phyloP scores from a whole-genome alignment of 2,797 vertebrate species.

The Darevskia mixta region DNA sequence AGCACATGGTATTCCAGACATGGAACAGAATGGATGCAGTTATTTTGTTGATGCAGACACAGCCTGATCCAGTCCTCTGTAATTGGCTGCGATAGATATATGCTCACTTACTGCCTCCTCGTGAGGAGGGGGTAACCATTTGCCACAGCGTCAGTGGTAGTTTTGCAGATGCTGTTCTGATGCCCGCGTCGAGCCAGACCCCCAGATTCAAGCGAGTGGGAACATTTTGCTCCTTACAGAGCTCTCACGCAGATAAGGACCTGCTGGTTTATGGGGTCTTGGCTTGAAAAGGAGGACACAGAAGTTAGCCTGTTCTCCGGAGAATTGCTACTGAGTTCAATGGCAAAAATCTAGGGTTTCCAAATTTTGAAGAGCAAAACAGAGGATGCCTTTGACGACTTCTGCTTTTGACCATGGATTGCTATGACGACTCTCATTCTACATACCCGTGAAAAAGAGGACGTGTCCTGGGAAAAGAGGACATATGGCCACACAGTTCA shows the following conservation, averaged over 20 bases:
- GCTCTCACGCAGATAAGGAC: not conserved
- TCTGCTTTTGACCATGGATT: too few species aligned
- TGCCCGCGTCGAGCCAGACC: not conserved
- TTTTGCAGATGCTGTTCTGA: not conserved
- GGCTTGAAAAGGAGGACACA: too few species aligned
- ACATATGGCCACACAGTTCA: too few species aligned
- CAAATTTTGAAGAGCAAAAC: too few species aligned
- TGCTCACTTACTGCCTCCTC: not conserved
- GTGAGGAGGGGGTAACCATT: not conserved
- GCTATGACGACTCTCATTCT: too few species aligned
- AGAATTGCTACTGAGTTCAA: not conserved
- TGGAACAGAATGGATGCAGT: not conserved
- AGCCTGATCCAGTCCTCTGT: not conserved
- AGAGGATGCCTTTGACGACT: too few species aligned
- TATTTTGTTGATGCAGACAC: not conserved
- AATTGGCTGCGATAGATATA: not conserved
- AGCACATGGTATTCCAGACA: conserved; percentile 1
- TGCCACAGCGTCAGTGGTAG: not conserved
- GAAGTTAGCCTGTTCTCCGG: not conserved
- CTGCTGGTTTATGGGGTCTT: not conserved
- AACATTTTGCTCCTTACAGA: not conserved
- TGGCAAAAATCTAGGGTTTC: too few species aligned
- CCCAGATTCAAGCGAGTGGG: not conserved
- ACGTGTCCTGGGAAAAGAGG: too few species aligned
- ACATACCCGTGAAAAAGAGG: too few species aligned